Evolutionary conservation across 2,113 vertebrate species (phyloP), one percentile per base, ranked within the genome.

Genomic region (Butorides virescens): DNA sequence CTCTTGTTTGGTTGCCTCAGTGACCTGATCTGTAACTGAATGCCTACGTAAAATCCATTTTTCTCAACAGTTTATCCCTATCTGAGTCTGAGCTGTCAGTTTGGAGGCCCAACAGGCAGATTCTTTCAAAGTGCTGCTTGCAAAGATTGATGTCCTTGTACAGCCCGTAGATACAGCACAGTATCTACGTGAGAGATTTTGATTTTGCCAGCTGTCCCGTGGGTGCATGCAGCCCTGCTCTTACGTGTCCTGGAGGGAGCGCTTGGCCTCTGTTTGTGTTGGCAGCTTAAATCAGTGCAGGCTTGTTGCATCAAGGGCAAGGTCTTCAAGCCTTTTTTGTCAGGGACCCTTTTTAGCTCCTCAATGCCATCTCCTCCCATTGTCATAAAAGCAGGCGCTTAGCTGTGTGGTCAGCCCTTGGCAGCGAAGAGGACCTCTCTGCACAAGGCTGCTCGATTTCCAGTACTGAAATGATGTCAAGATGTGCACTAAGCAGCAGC

Each of bases 351-450:
- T 65, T 29, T 14, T 19, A 76, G 58, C 67, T 74, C 36, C 47
- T 78, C 49, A 8, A 1, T 82, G 49, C 55, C 13, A 9, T 52
- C 70, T 25, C 56, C 52, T 56, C 46, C 56, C 15, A 1, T 26
- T 32, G 55, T 13, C 0, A 2, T n/a, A 55, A n/a, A 22, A 36
- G 77, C 61, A 10, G 74, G 46, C 1, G 0, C 34, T 26, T 13
- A 7, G 79, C 87, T 66, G 37, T 27, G 62, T 21, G 37, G 23
- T 22, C 72, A 68, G 78, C 59, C 47, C 37, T 23, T 39, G 87
- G 78, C 85, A 37, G 65, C 34, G 32, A 4, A 32, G 10, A 55
- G 29, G 37, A n/a, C 59, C 19, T 73, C 49, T 75, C 46, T 15
- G 56, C 29, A 2, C 29, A 7, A n/a, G 52, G 49, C 29, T 68